Percentiles rank a stretch among this genome's conserved stretches.
These are phyloP conservation scores for Serranus cabrilla DNA, from an alignment of 2,797 vertebrate genomes.

Conservation along the genomic window DNA sequence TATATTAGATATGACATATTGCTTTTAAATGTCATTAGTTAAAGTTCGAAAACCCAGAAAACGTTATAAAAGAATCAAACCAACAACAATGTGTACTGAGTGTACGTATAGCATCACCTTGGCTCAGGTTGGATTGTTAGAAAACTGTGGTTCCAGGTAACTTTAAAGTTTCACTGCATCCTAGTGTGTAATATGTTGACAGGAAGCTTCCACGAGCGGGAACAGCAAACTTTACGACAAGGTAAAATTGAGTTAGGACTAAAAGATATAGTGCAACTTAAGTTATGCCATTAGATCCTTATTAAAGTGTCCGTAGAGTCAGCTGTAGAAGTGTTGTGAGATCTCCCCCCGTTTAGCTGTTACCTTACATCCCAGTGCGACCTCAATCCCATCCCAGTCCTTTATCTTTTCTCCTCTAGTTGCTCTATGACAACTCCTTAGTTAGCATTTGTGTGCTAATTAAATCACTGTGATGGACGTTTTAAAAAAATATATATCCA, in stretches of 20 bases:
- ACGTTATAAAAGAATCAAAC: too few species aligned
- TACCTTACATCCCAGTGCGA: background rate
- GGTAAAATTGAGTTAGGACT: constrained; percentile 61
- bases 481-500: too few species aligned
- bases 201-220: constrained; percentile 62
- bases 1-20: too few species aligned
- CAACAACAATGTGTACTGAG: background rate
- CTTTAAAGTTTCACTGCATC: constrained; percentile 39
- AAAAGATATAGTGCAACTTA: background rate
- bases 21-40: too few species aligned
- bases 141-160: background rate
- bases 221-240: constrained; percentile 44
- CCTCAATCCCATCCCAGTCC: constrained; percentile 14
- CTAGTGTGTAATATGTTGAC: constrained; percentile 68
- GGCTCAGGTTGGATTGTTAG: background rate
- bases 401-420: background rate
- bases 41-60: too few species aligned
- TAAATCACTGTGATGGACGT: too few species aligned
- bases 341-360: background rate
- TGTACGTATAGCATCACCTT: background rate
- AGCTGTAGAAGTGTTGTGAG: constrained; percentile 25
- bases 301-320: background rate
- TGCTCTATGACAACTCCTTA: background rate
- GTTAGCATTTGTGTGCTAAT: background rate
- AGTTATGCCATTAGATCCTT: constrained; percentile 10